Base-by-base conservation (phyloP, 2,113 vertebrate genomes). In the Terrapene triunguis region DNA sequence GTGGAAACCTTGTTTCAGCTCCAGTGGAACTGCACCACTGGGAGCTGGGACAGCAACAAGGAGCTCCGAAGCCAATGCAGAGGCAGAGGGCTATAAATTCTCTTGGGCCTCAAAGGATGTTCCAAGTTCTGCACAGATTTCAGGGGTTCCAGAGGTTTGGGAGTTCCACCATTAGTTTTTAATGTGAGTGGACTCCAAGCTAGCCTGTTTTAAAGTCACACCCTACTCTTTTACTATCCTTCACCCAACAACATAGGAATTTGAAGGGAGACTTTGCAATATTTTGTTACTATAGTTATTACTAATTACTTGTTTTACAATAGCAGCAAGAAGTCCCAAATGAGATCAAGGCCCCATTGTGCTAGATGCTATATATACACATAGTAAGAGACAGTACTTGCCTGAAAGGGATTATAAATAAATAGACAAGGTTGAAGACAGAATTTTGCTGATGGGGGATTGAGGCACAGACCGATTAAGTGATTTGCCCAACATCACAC, bases 351-450 rank as follows among this genome's bases (percentile, higher is more conserved):
- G 81, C 89, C 80, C 51, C 80, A 91, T 91, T 74, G 59, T 88
- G 54, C 29, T 62, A 62, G 29, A 29, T 62, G 57, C 57, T 29
- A 29, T 59, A 59, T 29, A 59, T 59, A 59, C 55, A 27, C 25
- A 57, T 12, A 57, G 11, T 59, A 59, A 29, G 55, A 57, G 13
- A 32, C 29, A 7, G 12, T 62, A 32, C 27, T 62, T 32, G 59
- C 29, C 29, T 27, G 29, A 62, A 62, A 62, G 59, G 59, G 29
- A n/a, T n/a, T 69, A 19, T 69, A n/a, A n/a, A 35, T 69, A 94
- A 96, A 84, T 47, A 94, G 89, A 92, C 51, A 84, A 95, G 65
- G 76, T 82, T 92, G 57, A 92, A 86, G n/a, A 88, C 88, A 90
- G 78, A 54, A 76, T 94, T 76, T 89, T 89, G 62, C 76, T 82